A percentile compares a stretch with the other conserved stretches of the same genome.
These are phyloP conservation scores for Parus major DNA, from an alignment of 2,113 vertebrate species.

Conservation along the genomic window DNA sequence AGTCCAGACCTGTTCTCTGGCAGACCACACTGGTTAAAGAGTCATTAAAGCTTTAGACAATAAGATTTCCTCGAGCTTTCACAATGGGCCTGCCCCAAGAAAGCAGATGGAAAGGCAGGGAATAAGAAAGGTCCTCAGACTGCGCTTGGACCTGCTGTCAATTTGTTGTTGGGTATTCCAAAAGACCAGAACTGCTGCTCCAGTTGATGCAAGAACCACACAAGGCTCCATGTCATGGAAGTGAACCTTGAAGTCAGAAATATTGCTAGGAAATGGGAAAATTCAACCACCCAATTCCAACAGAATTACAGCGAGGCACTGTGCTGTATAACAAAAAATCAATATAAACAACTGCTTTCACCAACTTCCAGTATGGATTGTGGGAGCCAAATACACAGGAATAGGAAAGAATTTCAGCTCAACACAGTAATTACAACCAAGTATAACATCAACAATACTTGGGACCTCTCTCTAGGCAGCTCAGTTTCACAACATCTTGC, in stretches of 20 bases:
- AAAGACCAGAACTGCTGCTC: background rate
- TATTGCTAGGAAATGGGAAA: background rate
- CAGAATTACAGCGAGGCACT: accelerated
- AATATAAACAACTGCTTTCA: background rate
- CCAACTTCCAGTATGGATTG: background rate
- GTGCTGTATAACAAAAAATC: accelerated
- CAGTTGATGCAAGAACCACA: background rate
- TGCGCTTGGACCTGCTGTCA: background rate
- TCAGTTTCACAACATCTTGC: too few relatives aligned
- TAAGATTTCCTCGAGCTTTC: background rate
- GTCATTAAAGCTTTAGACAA: background rate
- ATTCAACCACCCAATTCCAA: background rate
- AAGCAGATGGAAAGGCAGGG: background rate
- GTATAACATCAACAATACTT: accelerated
- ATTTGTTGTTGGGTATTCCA: accelerated
- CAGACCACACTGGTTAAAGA: background rate
- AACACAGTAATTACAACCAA: background rate
- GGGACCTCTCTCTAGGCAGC: background rate
- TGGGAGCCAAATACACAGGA: background rate
- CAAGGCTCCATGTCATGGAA: background rate
- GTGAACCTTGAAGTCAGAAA: background rate
- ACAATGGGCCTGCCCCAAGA: background rate
- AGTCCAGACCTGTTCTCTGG: background rate
- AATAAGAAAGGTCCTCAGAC: background rate
- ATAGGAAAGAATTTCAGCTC: background rate